A percentile compares a stretch with the other conserved stretches of the same genome.
phyloP scores from a whole-genome alignment of 2,797 vertebrate genomes.

The Tokudaia tokunoshimensis region DNA sequence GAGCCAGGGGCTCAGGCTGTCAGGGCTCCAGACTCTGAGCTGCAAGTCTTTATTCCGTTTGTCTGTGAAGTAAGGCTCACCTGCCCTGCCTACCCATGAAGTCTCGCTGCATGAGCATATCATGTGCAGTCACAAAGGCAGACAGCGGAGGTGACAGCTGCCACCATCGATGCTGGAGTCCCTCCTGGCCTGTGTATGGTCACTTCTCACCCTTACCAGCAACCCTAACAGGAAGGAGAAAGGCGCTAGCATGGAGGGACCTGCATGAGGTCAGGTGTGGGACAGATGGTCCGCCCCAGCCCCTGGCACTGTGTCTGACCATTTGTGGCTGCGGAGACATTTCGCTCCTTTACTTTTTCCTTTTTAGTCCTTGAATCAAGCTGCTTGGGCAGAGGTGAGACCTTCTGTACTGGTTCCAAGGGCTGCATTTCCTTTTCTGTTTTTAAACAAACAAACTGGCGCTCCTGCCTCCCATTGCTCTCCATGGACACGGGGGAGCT shows the following conservation, averaged over 20 bases:
- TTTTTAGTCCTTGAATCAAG: neutral
- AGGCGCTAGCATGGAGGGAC: neutral
- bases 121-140: neutral
- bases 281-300: neutral
- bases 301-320: neutral
- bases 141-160: accelerated
- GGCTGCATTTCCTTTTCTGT: neutral
- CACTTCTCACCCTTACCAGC: neutral
- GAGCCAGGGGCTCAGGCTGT: neutral
- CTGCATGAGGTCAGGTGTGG: neutral
- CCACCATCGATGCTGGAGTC: neutral
- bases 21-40: neutral
- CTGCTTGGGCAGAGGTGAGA: neutral
- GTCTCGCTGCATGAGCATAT: neutral
- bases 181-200: accelerated
- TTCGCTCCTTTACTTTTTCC: neutral
- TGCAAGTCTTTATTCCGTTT: neutral
- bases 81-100: neutral
- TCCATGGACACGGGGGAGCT: neutral
- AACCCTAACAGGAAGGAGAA: neutral
- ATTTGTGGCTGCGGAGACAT: neutral
- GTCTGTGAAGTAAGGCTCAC: neutral
- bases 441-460: neutral
- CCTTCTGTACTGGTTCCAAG: neutral
- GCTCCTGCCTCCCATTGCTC: neutral